Conservation (phyloP, 2,113 vertebrate genomes). For the Mohoua ochrocephala region DNA sequence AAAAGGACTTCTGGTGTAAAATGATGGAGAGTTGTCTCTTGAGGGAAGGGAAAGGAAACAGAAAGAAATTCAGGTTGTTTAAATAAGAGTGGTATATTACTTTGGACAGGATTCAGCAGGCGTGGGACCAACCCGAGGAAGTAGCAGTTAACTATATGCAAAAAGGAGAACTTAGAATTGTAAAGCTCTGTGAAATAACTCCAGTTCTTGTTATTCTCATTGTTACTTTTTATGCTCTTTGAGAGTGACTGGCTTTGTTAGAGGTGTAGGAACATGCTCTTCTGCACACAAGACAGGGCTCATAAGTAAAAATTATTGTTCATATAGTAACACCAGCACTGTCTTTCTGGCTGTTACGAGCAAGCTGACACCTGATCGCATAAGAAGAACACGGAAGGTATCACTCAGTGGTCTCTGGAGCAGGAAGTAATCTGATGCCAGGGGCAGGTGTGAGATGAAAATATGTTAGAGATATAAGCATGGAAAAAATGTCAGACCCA, state of each 20-base stretch:
- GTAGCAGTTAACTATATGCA: not conserved
- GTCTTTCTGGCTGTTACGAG: not conserved
- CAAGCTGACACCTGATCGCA: not conserved
- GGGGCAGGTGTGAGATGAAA: not conserved
- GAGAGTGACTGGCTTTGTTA: not conserved
- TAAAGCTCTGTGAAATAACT: not conserved
- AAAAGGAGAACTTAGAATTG: not conserved
- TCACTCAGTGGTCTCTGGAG: not conserved
- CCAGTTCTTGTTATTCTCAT: not conserved
- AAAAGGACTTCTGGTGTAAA: not conserved
- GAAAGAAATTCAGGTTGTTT: not conserved
- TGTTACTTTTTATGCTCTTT: not conserved
- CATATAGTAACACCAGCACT: not conserved
- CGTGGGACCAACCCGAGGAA: accelerated
- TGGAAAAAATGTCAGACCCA: not conserved
- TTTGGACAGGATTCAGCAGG: not conserved
- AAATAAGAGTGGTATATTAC: not conserved
- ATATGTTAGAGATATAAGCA: not conserved
- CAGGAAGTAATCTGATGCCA: not conserved
- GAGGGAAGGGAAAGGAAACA: not conserved
- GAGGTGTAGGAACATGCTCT: not conserved
- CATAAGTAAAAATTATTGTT: not conserved
- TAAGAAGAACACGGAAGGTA: not conserved
- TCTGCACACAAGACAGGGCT: not conserved
- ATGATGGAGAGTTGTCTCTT: not conserved